A percentile compares a stretch with the other conserved stretches of the same genome.
These are phyloP conservation scores for Iselma pallidipennis DNA, from an alignment of 2,888 invertebrate species.

Conservation along the genomic window DNA sequence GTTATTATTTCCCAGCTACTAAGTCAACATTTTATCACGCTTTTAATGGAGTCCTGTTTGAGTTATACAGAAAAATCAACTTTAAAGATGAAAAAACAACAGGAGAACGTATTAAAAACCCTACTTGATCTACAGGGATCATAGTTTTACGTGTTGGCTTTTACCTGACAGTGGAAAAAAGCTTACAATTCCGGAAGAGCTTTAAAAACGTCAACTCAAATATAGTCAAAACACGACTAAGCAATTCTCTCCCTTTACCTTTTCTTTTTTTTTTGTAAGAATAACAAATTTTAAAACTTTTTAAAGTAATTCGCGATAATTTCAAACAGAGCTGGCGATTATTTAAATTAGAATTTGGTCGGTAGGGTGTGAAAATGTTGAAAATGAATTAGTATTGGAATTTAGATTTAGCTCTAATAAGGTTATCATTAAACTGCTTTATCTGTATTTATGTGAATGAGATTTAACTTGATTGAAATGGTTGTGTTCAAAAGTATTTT, in stretches of 20 bases:
- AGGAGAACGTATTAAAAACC: neutral
- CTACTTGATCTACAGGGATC: neutral
- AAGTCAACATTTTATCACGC: too few species aligned
- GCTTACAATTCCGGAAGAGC: neutral
- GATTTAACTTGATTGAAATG: neutral
- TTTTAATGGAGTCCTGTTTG: too few species aligned
- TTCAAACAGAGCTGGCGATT: neutral
- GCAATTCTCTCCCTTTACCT: neutral
- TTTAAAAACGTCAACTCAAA: neutral
- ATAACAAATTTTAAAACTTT: neutral
- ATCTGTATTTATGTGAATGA: neutral
- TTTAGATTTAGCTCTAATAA: neutral
- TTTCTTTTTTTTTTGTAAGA: neutral
- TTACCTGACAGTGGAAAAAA: neutral
- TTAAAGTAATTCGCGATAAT: neutral
- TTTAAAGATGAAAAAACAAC: too few species aligned
- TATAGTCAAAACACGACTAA: slow-evolving; percentile 5
- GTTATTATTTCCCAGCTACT: too few species aligned
- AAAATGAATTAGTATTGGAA: neutral
- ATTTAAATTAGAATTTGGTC: neutral
- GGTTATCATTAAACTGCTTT: neutral
- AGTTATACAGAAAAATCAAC: too few species aligned
- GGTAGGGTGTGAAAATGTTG: neutral
- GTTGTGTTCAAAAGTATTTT: too few species aligned
- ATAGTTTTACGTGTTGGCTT: neutral